Evolutionary conservation across 2,797 vertebrate genomes (phyloP), one percentile per base, ranked within the genome.

Genomic region (Chaunax sp.): DNA sequence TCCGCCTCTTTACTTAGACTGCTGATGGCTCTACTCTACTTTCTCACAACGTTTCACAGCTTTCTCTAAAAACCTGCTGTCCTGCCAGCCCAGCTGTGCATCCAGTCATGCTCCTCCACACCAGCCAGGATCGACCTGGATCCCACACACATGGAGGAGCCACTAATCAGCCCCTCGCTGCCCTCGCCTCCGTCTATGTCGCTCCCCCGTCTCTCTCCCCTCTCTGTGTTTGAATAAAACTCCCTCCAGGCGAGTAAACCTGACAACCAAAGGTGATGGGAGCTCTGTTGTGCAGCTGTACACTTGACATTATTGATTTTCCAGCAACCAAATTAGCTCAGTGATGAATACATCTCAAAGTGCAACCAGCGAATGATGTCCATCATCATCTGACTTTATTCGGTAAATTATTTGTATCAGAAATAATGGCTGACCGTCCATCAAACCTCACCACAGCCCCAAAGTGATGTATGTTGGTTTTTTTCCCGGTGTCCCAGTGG

Each of bases 191-290:
- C n/a, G n/a, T n/a, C n/a, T n/a, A n/a, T n/a, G n/a, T n/a, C n/a
- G n/a, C n/a, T n/a, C n/a, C n/a, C n/a, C n/a, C n/a, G n/a, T n/a
- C n/a, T n/a, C n/a, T n/a, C n/a, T n/a, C 5, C 19, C 33, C 59
- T 61, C 60, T 23, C 52, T 11, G 41, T 47, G 54, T 86, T 55
- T 67, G 51, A 64, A 73, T 77, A 18, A 45, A 66, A 64, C 19
- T 58, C 65, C 72, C 82, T 30, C n/a, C 50, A 40, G 68, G 56
- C 54, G 37, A 67, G 18, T 54, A 47, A 80, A 78, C 15, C 65
- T 75, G 78, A 75, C 78, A 80, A 5, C 52, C 63, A 19, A 77
- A 54, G 80, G 76, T 77, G 76, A 69, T 69, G 69, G 74, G 59
- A 43, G 58, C 56, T 53, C 53, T 62, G 75, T 19, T 55, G 52